Base-by-base conservation (phyloP, 2,888 invertebrate genomes). In the Phengaris alcon region DNA sequence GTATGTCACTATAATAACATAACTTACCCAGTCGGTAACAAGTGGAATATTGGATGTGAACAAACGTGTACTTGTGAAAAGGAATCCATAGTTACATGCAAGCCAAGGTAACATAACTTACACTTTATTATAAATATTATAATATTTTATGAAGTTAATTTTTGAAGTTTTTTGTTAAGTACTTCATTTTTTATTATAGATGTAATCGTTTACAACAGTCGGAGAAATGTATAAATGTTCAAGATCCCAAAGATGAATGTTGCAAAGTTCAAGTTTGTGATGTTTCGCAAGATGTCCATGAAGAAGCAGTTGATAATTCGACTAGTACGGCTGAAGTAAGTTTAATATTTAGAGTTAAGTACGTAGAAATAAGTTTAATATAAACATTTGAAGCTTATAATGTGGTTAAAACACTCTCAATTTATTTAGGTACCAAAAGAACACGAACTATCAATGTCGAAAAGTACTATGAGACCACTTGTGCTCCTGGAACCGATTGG, bases 221-320 rank as follows among this genome's bases (percentile, higher is more conserved):
- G 51, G 97, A 97, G 76, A 95, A 96, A 83, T 98, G 98, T 85
- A 96, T 97, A 68, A 96, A 96, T 82, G 95, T 98, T 0, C 95
- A 96, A 79, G 97, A 98, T 86, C 96, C 97, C 0, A 95, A 95
- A 74, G 98, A 98, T 85, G 91, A 95, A 1, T 98, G 98, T 84
- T 98, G 98, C 82, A 97, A 96, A 80, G 95, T 97, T 78, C 96
- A 97, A 77, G 94, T 97, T 4, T 98, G 98, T 85, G 97, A 97
- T 83, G 97, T 97, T 6, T 97, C 97, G 0, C 93, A 97, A 35
- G 96, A 96, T 78, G 97, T 95, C 75, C 96, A 97, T 79, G 97
- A 97, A 79, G 94, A 94, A 78, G 86, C 89, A 0, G 76, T 79
- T 0, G 89, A 92, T 4, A 91, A 90, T 73, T 76, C 76, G 1